phyloP scores from a whole-genome alignment of 2,797 vertebrate species.

The Intellagama lesueurii region DNA sequence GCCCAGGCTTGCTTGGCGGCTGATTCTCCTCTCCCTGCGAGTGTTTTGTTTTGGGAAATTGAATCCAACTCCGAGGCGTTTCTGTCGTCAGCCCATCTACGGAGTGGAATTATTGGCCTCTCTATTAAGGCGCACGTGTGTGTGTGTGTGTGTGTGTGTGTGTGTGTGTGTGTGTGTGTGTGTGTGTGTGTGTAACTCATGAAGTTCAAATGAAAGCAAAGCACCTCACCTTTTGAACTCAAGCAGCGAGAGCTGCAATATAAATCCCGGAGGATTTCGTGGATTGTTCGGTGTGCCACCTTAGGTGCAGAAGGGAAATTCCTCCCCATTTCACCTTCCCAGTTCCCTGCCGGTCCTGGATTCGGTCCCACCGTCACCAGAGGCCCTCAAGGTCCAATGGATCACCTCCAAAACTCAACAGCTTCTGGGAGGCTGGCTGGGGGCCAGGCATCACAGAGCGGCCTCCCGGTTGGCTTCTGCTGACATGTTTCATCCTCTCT shows the following conservation, averaged over 20 bases:
- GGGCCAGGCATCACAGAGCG: not conserved
- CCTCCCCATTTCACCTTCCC: not conserved
- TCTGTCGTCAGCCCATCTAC: constrained; percentile 61
- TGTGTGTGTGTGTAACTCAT: too few species aligned
- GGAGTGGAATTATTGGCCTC: constrained; percentile 58
- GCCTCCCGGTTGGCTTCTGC: not conserved
- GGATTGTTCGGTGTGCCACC: not conserved
- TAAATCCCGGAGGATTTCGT: not conserved
- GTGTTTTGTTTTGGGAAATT: constrained; percentile 67
- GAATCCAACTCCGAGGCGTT: constrained; percentile 70
- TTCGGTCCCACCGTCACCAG: not conserved
- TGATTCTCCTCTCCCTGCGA: constrained; percentile 56
- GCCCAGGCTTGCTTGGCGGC: constrained; percentile 59
- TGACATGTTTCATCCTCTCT: not conserved
- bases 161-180: constrained; percentile 20
- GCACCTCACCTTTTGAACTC: constrained; percentile 72
- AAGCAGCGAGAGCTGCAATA: not conserved
- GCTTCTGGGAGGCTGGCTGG: not conserved
- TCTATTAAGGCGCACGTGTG: constrained; percentile 39
- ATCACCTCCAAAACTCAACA: not conserved
- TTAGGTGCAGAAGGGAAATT: not conserved
- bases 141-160: not conserved
- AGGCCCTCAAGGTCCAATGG: not conserved
- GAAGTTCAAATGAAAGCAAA: constrained; percentile 51
- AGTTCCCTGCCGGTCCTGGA: not conserved